Evolutionary conservation across 2,113 vertebrate genomes (phyloP).

Genomic region (Mesembrinibis cayennensis): DNA sequence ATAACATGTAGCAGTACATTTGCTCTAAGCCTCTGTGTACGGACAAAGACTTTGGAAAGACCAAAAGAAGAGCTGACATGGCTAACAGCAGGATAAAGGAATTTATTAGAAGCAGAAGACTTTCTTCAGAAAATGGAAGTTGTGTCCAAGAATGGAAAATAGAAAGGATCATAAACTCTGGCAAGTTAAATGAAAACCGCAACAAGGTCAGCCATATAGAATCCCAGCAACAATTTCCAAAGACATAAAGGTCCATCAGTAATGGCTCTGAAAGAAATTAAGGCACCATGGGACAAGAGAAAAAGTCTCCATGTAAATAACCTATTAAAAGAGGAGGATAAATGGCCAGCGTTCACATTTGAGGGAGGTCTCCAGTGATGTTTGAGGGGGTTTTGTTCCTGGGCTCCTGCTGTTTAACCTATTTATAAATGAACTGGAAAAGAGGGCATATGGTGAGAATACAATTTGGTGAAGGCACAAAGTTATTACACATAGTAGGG

Average conservation of each 20-base stretch:
- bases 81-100: conserved; percentile 7
- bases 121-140: neutral
- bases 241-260: neutral
- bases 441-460: neutral
- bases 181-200: conserved; percentile 11
- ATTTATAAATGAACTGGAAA: neutral
- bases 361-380: neutral
- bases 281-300: neutral
- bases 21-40: neutral
- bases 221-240: neutral
- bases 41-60: neutral
- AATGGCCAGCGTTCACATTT: neutral
- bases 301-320: neutral
- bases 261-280: conserved; percentile 14
- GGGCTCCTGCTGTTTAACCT: neutral
- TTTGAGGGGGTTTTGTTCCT: neutral
- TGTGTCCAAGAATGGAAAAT: conserved; percentile 16
- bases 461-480: neutral
- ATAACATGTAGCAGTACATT: neutral
- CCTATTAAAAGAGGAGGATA: neutral
- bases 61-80: conserved; percentile 18
- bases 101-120: conserved; percentile 47
- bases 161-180: neutral
- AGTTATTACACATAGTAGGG: neutral
- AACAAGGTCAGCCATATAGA: neutral